Conservation (phyloP, 2,113 vertebrate genomes). For the Bos indicus region DNA sequence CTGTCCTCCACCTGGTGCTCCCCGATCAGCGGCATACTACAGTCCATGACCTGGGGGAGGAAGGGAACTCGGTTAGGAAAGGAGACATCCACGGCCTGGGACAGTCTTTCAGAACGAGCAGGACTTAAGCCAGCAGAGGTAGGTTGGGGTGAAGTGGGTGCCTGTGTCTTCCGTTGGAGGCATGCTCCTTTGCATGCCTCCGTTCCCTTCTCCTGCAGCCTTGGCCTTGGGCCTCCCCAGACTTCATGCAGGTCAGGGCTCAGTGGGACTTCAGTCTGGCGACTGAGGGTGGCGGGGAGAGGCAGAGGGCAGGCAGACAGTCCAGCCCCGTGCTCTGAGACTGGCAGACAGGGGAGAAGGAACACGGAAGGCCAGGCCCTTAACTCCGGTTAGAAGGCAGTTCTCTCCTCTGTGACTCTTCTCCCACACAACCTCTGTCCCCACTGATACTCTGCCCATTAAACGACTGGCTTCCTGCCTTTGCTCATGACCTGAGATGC, state of each 20-base stretch:
- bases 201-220: neutral
- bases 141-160: neutral
- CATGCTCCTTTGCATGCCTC: neutral
- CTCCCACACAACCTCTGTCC: neutral
- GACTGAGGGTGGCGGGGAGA: neutral
- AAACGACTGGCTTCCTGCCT: neutral
- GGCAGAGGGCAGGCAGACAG: neutral
- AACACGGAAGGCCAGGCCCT: neutral
- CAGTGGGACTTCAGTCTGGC: neutral
- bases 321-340: neutral
- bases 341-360: neutral
- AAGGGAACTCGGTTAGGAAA: neutral
- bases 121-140: neutral
- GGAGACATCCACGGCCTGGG: neutral
- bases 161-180: neutral
- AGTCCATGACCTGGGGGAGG: constrained; percentile 92
- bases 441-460: neutral
- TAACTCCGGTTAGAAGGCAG: neutral
- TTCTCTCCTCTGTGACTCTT: constrained; percentile 24
- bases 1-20: constrained; percentile 96
- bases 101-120: neutral
- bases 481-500: neutral
- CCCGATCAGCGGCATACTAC: constrained; percentile 95
- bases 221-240: neutral
- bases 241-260: neutral